Base-by-base conservation (phyloP, 1,140 invertebrate species). In the Luehdorfia chinensis region DNA sequence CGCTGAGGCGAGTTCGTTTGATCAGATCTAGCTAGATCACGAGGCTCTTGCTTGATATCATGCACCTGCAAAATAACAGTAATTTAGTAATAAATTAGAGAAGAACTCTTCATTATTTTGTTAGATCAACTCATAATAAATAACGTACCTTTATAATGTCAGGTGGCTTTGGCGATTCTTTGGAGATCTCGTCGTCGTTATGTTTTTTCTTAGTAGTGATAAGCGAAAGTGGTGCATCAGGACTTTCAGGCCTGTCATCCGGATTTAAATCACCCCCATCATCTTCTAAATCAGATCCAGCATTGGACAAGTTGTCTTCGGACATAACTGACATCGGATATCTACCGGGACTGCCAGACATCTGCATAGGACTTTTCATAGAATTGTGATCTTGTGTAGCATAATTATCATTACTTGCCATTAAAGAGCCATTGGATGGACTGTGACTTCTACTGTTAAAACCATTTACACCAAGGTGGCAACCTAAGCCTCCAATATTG, bases 161-260 rank as follows among this genome's bases (percentile, higher is more conserved):
- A 6, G 85, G 84, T 13, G 83, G 84, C 59, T 87, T 87, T 21
- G 84, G 78, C 4, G 84, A 87, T 56, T 86, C 79, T 52, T 84
- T 72, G 2, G 77, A 73, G 31, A 67, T 79, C 14, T 78, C 78
- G 70, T 87, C 54, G 12, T 84, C 71, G 58, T 77, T 79, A 53
- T 66, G 79, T 49, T 83, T 84, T 48, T 87, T 87, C 48, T 85
- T 88, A 1, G 77, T 88, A 2, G 90, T 92, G 1, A 92, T 92
- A 33, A 92, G 62, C 3, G 92, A 93, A n/a, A 93, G 69, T 0
- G 92, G 91, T 15, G 89, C 91, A 25, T 90, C 89, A 19, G 91
- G 91, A 77, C 90, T 92, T 16, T 89, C 88, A 39, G 90, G 87
- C 46, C 91, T 88, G 15, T 86, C 87, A 50, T 90, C 90, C 1